These are phyloP conservation scores for Coenonympha glycerion DNA, from an alignment of 2,888 invertebrate species.

Conservation along the genomic window DNA sequence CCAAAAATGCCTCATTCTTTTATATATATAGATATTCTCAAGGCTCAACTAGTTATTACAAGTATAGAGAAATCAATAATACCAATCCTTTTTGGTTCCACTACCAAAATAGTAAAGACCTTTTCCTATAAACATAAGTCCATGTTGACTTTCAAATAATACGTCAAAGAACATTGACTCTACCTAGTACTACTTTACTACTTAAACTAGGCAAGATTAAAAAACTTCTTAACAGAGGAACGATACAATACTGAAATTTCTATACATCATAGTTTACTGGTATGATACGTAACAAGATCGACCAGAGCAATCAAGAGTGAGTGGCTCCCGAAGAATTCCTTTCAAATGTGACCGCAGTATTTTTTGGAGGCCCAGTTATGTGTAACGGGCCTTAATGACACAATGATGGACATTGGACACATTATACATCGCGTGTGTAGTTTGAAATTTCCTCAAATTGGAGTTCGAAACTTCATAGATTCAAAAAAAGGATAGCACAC, in stretches of 20 bases:
- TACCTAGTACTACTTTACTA: no score
- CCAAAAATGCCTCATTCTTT: no score
- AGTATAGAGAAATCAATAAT: no score
- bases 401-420: constrained; percentile 48
- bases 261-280: not conserved
- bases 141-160: no score
- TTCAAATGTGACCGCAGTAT: constrained; percentile 33
- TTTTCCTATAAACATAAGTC: no score
- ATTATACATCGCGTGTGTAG: constrained; percentile 51
- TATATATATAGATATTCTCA: no score
- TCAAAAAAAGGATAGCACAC: not conserved
- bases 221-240: no score
- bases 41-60: no score
- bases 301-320: constrained; percentile 10
- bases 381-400: constrained; percentile 58
- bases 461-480: constrained; percentile 2
- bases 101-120: no score
- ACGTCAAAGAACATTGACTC: no score
- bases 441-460: constrained; percentile 43
- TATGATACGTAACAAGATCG: not conserved
- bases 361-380: constrained; percentile 40
- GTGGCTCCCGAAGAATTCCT: constrained; percentile 33
- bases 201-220: no score
- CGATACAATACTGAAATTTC: constrained; percentile 3
- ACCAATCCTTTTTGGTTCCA: no score